phyloP scores from a whole-genome alignment of 1,140 invertebrate genomes.

The Maniola jurtina region DNA sequence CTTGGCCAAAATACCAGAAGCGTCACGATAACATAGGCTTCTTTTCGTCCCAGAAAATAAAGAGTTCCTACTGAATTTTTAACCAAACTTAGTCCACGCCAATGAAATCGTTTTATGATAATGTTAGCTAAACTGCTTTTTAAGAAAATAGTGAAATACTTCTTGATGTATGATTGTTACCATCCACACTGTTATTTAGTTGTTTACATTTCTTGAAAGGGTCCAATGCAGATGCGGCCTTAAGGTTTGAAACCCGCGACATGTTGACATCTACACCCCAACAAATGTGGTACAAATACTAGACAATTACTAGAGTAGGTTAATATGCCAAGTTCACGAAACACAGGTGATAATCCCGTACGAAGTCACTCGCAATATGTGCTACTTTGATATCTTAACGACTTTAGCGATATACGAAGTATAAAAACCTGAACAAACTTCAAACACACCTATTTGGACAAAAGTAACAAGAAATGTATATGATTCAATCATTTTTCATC shows the following conservation, averaged over 20 bases:
- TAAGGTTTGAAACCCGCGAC: no score
- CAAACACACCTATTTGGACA: neutral
- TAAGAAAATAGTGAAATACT: no score
- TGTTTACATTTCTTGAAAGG: no score
- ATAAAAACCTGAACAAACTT: constrained; percentile 17
- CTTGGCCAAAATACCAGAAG: no score
- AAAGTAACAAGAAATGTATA: neutral
- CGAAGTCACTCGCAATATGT: neutral
- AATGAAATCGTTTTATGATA: no score
- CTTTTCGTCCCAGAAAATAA: no score
- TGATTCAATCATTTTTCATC: neutral
- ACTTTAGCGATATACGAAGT: constrained; percentile 11
- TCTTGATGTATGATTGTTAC: no score
- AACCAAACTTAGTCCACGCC: no score
- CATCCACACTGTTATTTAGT: no score
- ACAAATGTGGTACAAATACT: neutral
- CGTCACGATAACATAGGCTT: neutral
- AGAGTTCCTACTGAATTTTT: neutral
- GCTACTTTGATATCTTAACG: constrained; percentile 20
- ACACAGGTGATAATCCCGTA: neutral
- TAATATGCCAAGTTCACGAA: constrained; percentile 5
- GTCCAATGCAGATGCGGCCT: no score
- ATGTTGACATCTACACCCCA: neutral
- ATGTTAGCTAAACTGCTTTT: no score
- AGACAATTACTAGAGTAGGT: neutral